Percentiles rank a stretch among this genome's conserved stretches.
These are phyloP conservation scores for Dendrolimus punctatus DNA, from an alignment of 1,140 invertebrate species.

Conservation along the genomic window DNA sequence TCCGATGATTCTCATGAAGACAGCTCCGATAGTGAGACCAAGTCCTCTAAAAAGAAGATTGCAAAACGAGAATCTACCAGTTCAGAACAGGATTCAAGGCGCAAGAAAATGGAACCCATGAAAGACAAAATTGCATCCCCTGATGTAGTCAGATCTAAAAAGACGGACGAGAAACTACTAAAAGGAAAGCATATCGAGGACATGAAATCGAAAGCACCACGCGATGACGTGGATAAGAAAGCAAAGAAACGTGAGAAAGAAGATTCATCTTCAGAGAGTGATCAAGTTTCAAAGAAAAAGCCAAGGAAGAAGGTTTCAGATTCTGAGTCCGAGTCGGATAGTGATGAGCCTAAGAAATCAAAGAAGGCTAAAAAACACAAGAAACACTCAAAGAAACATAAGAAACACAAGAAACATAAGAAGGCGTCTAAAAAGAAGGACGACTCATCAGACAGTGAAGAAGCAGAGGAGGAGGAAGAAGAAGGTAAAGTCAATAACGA, in stretches of 20 bases:
- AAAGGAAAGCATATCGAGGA: conserved; percentile 51
- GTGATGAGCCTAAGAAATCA: conserved; percentile 67
- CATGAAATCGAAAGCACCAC: conserved; percentile 37
- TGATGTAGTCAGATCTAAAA: conserved; percentile 37
- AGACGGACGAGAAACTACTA: conserved; percentile 40
- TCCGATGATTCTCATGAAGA: conserved; percentile 61
- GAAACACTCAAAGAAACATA: conserved; percentile 80
- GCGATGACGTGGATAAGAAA: conserved; percentile 58
- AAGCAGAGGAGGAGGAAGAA: conserved; percentile 77
- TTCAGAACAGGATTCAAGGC: conserved; percentile 59
- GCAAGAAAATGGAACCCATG: conserved; percentile 43
- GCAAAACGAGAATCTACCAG: conserved; percentile 56
- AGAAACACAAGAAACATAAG: conserved; percentile 78
- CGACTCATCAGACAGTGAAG: conserved; percentile 77
- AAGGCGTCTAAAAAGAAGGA: conserved; percentile 76
- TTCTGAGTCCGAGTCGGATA: conserved; percentile 66
- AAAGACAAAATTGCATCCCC: conserved; percentile 52
- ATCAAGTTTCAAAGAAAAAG: conserved; percentile 71
- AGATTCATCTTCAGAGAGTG: conserved; percentile 77
- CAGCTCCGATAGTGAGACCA: conserved; percentile 61
- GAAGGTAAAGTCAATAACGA: conserved; percentile 82
- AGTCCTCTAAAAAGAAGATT: conserved; percentile 52
- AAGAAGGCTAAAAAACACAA: conserved; percentile 75
- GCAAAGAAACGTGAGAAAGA: conserved; percentile 73
- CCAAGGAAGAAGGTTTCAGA: conserved; percentile 64